Conservation (phyloP, 2,113 vertebrate species). For the Ranitomeya variabilis region DNA sequence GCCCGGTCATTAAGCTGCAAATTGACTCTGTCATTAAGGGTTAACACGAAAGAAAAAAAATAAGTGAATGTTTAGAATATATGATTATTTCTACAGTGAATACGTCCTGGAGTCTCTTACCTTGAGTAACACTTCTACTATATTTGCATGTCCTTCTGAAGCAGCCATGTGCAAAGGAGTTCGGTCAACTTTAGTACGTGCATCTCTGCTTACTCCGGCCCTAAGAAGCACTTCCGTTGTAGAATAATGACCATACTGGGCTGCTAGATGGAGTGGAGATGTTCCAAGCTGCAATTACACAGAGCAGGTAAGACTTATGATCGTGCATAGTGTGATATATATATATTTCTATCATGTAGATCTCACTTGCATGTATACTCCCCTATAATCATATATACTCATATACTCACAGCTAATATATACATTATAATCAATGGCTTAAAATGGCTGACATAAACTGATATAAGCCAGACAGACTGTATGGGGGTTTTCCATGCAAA, state of each 20-base stretch:
- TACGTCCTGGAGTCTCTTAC: conserved; percentile 61
- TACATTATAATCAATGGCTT: too few species aligned
- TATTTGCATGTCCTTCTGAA: conserved; percentile 84
- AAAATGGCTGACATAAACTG: too few species aligned
- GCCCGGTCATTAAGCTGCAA: too few species aligned
- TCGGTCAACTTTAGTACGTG: conserved; percentile 87
- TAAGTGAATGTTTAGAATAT: background rate
- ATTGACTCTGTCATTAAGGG: too few species aligned
- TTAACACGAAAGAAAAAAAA: too few species aligned
- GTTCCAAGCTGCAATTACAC: conserved; percentile 76
- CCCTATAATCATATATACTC: too few species aligned
- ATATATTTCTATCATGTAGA: too few species aligned
- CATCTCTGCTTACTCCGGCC: conserved; percentile 86
- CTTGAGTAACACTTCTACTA: conserved; percentile 87
- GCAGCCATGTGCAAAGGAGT: conserved; percentile 86
- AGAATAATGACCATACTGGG: conserved; percentile 85
- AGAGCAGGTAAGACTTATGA: background rate
- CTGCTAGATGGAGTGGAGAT: conserved; percentile 86
- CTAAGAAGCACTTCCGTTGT: conserved; percentile 85
- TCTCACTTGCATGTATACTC: too few species aligned
- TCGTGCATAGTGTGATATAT: too few species aligned
- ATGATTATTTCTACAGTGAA: background rate
- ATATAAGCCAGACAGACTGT: too few species aligned
- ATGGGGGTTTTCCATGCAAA: too few species aligned
- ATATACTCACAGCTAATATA: too few species aligned